Conservation (phyloP, 2,888 invertebrate genomes). For the Eubasilissa splendida region DNA sequence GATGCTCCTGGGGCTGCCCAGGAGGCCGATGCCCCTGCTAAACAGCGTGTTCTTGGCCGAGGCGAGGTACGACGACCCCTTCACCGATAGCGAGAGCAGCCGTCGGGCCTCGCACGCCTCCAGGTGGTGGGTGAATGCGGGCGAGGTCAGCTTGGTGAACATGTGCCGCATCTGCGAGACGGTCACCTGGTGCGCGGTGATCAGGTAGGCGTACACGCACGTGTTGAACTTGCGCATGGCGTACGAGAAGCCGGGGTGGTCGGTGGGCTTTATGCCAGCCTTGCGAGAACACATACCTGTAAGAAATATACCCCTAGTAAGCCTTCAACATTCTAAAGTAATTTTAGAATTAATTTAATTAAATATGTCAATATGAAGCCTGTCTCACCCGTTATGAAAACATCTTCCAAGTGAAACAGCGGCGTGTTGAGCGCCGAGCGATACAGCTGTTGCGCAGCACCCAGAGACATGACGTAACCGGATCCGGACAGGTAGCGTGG, state of each 20-base stretch:
- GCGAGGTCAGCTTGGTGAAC: slow-evolving; percentile 23
- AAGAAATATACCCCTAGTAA: slow-evolving; percentile 2
- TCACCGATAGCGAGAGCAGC: background rate
- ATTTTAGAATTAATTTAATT: no score
- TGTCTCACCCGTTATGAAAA: slow-evolving; percentile 80
- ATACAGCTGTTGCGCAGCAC: slow-evolving; percentile 78
- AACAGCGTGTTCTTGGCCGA: slow-evolving; percentile 17
- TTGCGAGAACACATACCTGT: slow-evolving; percentile 76
- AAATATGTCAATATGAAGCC: no score
- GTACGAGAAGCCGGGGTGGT: slow-evolving; percentile 79
- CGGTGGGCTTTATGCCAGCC: slow-evolving; percentile 74
- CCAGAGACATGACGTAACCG: slow-evolving; percentile 82
- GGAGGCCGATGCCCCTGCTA: slow-evolving; percentile 6
- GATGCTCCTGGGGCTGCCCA: slow-evolving; percentile 54
- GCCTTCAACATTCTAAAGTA: no score
- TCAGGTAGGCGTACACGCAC: slow-evolving; percentile 47
- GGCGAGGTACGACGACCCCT: slow-evolving; percentile 9
- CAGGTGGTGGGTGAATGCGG: slow-evolving; percentile 20
- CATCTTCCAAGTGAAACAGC: slow-evolving; percentile 84
- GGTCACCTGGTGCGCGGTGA: slow-evolving; percentile 56
- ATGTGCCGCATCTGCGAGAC: slow-evolving; percentile 49
- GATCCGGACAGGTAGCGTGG: slow-evolving; percentile 89
- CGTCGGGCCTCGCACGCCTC: slow-evolving; percentile 41
- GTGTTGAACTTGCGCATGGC: slow-evolving; percentile 42
- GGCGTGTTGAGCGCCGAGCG: slow-evolving; percentile 78